Evolutionary conservation across 92 coral and sea anemone species (phyloP), one percentile per base, ranked within the genome.

Genomic region (Palythoa caribaeorum): DNA sequence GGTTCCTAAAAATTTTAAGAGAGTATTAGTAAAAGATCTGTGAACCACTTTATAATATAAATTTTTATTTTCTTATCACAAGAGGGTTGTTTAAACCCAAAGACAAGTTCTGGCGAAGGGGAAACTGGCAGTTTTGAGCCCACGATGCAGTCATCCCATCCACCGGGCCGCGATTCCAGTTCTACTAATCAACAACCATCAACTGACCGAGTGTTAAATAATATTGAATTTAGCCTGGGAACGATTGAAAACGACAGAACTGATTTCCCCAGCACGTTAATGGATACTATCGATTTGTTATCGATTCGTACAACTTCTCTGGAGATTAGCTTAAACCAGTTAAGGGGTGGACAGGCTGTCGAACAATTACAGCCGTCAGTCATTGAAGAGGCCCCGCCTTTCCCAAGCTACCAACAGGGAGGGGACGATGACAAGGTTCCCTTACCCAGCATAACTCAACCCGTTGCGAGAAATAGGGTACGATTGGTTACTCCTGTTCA

Each of bases 401-500:
- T 35, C 39, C 75, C 75, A 36, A 36, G 16, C 37, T 70, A 9
- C 16, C 47, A 15, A 6, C 44, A 35, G 9, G 75, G 36, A 35
- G 75, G 38, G 13, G 47, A 20, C 44, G 75, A 70, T 5, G 75
- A 70, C 47, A 70, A 70, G 47, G 15, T 70, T 13, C 75, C 75
- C 48, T 70, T 70, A 38, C 75, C 75, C 10, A 70, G 75, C 38
- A 36, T 70, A 36, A 1, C 36, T 35, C 75, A 38, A 70, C 75
- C 75, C 11, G 17, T 15, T 14, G 40, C 47, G 75, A 70, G 75
- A 70, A 70, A 35, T 47, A 70, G 44, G 38, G 47, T 37, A 11
- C 75, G 17, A 70, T 70, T 70, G 47, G 75, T 35, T 70, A 70
- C 39, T 70, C 75, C 75, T 70, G 75, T 35, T 70, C 75, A 70